Evolutionary conservation across 2,888 invertebrate species (phyloP).

Genomic region (Amiota mariae): DNA sequence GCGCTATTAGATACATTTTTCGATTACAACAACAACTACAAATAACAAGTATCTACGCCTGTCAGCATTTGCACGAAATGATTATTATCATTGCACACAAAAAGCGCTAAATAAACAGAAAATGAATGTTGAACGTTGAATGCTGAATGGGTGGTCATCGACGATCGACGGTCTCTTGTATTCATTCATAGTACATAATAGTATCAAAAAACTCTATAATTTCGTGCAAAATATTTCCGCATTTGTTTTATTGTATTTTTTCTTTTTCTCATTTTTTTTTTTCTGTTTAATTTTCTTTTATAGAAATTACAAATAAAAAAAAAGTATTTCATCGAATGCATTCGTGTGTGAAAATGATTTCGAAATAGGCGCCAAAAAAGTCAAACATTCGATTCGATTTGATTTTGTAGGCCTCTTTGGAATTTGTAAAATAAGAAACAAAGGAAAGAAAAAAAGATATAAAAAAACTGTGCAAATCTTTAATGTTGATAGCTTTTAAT

Average conservation of each 20-base stretch:
- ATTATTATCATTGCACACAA: constrained; percentile 1
- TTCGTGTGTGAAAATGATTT: constrained; percentile 67
- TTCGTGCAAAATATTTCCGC: constrained; percentile 26
- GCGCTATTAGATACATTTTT: constrained; percentile 7
- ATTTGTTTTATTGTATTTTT: not conserved
- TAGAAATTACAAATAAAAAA: too few species aligned
- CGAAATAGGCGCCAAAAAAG: constrained; percentile 58
- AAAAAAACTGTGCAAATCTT: constrained; percentile 48
- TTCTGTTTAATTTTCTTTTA: too few species aligned
- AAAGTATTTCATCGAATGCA: constrained; percentile 43
- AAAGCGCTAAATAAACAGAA: not conserved
- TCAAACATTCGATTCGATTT: constrained; percentile 21
- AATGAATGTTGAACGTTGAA: too few species aligned
- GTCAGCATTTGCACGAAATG: constrained; percentile 23
- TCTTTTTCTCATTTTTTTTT: too few species aligned
- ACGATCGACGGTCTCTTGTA: not conserved
- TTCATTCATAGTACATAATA: not conserved
- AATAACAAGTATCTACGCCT: constrained; percentile 1
- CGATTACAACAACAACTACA: not conserved
- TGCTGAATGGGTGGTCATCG: too few species aligned
- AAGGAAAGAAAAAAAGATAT: constrained; percentile 31
- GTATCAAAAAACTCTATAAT: constrained; percentile 23
- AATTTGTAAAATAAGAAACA: too few species aligned
- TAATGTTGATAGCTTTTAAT: constrained; percentile 59
- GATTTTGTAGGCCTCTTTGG: constrained; percentile 5